Evolutionary conservation across 2,113 vertebrate genomes (phyloP).

Genomic region (Scortum barcoo): DNA sequence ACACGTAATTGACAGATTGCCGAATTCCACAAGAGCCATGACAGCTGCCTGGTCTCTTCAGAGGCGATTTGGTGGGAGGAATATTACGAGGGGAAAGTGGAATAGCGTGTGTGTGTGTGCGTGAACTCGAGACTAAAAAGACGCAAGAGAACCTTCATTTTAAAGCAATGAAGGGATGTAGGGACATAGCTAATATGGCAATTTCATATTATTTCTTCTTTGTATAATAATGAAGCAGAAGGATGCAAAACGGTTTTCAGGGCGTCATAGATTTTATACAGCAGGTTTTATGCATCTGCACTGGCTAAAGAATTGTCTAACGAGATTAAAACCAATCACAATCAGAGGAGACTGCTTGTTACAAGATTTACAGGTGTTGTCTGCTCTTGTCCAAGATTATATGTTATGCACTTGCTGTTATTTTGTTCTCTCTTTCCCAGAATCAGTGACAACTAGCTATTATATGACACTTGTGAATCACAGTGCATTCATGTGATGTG

Average conservation of each 20-base stretch:
- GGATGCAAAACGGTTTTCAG: background rate
- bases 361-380: background rate
- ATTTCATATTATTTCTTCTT: background rate
- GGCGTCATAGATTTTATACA: background rate
- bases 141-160: slow-evolving; percentile 11
- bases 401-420: background rate
- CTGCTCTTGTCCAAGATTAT: background rate
- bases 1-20: slow-evolving; percentile 14
- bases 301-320: background rate
- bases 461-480: background rate
- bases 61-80: slow-evolving; percentile 44
- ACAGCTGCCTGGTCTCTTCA: slow-evolving; percentile 47
- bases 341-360: background rate
- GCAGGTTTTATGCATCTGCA: background rate
- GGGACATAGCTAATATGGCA: background rate
- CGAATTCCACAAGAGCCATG: slow-evolving; percentile 45
- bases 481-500: too few relatives aligned
- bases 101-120: slow-evolving; percentile 2
- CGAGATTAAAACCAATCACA: background rate
- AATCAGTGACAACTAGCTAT: background rate
- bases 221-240: background rate
- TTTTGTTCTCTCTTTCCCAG: background rate
- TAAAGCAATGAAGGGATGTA: slow-evolving; percentile 28
- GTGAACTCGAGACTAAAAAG: slow-evolving; percentile 16
- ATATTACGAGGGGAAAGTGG: slow-evolving; percentile 24